Evolutionary conservation across 2,113 vertebrate species (phyloP).

Genomic region (Empidonax traillii): DNA sequence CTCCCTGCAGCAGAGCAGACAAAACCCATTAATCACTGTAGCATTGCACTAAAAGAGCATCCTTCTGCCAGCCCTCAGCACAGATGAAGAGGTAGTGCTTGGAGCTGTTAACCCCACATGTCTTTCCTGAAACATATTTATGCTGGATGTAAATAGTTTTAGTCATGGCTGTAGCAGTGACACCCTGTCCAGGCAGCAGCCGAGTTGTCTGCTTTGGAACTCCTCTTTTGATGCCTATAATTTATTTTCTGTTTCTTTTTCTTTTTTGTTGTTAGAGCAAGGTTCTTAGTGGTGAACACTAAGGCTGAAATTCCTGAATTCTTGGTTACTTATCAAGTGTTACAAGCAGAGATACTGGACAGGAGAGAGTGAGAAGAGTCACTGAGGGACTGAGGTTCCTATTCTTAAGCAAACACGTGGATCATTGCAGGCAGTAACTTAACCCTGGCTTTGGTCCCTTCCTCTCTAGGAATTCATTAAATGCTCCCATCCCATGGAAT

Average conservation of each 20-base stretch:
- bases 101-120: not conserved
- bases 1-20: not conserved
- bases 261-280: not conserved
- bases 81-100: not conserved
- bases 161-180: not conserved
- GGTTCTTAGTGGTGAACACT: not conserved
- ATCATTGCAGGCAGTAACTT: rapidly evolving
- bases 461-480: slow-evolving; percentile 67
- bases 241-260: not conserved
- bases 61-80: not conserved
- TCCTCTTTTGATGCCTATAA: not conserved
- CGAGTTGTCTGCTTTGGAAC: not conserved
- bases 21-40: not conserved
- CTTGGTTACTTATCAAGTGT: rapidly evolving
- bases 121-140: not conserved
- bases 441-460: slow-evolving; percentile 53
- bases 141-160: not conserved
- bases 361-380: not conserved
- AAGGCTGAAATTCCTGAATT: not conserved
- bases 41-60: not conserved
- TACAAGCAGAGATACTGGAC: not conserved
- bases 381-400: not conserved
- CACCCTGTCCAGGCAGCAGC: not conserved
- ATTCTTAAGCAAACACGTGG: not conserved
- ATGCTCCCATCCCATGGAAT: slow-evolving; percentile 53